Evolutionary conservation across 2,888 invertebrate genomes (phyloP).

Genomic region (Colostygia pectinataria): DNA sequence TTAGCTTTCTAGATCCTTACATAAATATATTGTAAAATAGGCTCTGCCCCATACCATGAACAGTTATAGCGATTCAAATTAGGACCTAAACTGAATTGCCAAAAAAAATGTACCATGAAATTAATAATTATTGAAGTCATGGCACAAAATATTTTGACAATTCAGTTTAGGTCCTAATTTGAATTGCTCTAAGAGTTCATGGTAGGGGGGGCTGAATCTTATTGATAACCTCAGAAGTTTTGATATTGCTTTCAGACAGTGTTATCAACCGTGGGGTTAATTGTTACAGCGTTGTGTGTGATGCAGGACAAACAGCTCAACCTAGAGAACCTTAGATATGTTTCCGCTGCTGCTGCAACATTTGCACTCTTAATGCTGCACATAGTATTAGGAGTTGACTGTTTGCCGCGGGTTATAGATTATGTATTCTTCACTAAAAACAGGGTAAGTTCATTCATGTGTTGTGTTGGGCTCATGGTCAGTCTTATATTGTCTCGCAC

Average conservation of each 20-base stretch:
- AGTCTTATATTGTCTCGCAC: too few species aligned
- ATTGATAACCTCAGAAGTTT: conserved; percentile 28
- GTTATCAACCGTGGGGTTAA: conserved; percentile 63
- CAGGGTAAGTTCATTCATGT: conserved; percentile 56
- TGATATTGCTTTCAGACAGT: conserved; percentile 60
- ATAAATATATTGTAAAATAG: too few species aligned
- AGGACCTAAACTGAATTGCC: too few species aligned
- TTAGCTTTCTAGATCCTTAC: too few species aligned
- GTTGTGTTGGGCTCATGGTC: too few species aligned
- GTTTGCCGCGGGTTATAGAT: conserved; percentile 37
- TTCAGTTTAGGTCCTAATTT: too few species aligned
- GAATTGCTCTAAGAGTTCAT: too few species aligned
- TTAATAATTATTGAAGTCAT: too few species aligned
- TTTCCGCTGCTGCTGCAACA: conserved; percentile 37
- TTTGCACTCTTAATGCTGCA: conserved; percentile 50
- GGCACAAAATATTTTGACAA: too few species aligned
- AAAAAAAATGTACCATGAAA: too few species aligned
- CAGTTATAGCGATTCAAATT: too few species aligned
- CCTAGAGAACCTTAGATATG: conserved; percentile 35
- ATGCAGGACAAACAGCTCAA: conserved; percentile 46
- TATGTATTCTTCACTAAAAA: conserved; percentile 48
- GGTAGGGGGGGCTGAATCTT: neutral
- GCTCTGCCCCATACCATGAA: too few species aligned
- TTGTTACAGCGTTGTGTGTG: conserved; percentile 58
- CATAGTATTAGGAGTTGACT: conserved; percentile 43